These are phyloP conservation scores for Rotaria magnacalcarata DNA, from an alignment of 2,888 invertebrate species.

Conservation along the genomic window DNA sequence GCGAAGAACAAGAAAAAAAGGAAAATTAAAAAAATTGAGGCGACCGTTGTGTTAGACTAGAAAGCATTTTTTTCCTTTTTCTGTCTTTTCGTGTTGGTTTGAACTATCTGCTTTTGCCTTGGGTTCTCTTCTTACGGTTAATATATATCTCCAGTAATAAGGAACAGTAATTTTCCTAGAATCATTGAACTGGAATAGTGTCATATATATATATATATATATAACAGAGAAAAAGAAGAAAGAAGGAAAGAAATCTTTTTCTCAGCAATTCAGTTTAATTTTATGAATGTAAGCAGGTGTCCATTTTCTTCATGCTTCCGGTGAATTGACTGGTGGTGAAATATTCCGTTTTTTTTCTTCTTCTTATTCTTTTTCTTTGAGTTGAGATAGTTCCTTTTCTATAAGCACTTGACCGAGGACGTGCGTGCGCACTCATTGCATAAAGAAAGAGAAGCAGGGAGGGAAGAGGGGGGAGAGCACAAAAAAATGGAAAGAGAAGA, in stretches of 20 bases:
- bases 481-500: not conserved
- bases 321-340: not conserved
- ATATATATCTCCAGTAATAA: not conserved
- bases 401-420: conserved; percentile 13
- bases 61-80: not conserved
- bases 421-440: not conserved
- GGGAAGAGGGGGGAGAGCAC: not conserved
- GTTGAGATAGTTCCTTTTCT: not conserved
- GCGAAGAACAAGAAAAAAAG: not conserved
- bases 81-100: not conserved
- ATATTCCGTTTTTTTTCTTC: not conserved
- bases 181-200: not conserved
- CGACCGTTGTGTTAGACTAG: not conserved
- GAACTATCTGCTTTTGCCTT: conserved; percentile 11
- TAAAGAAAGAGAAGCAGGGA: not conserved
- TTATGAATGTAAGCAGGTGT: conserved; percentile 6
- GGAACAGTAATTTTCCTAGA: not conserved
- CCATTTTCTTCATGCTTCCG: conserved; percentile 21
- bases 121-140: not conserved
- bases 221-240: not conserved
- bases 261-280: not conserved
- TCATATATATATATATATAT: not conserved
- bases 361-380: not conserved
- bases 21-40: not conserved
- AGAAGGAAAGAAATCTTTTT: not conserved